Conservation (phyloP, 2,888 invertebrate species). For the Spodoptera littoralis region DNA sequence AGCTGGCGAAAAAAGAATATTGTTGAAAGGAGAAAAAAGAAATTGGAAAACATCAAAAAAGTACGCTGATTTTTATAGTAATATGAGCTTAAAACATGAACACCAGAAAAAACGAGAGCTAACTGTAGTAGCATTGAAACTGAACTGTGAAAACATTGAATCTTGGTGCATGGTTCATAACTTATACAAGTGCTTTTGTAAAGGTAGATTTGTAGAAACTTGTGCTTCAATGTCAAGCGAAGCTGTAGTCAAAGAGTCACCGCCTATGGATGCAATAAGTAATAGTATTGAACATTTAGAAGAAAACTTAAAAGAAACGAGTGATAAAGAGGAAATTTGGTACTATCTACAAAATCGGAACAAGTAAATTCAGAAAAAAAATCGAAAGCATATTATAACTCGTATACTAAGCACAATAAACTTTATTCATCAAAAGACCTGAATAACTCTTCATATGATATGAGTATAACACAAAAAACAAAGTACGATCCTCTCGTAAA, state of each 20-base stretch:
- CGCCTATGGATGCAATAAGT: slow-evolving; percentile 2
- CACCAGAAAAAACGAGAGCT: slow-evolving; percentile 59
- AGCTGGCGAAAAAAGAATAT: slow-evolving; percentile 90
- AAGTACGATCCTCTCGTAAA: slow-evolving; percentile 1
- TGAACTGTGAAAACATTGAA: slow-evolving; percentile 83
- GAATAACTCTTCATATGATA: slow-evolving; percentile 4
- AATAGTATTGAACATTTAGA: slow-evolving; percentile 18
- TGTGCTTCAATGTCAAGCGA: slow-evolving; percentile 15
- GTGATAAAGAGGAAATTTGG: slow-evolving; percentile 5
- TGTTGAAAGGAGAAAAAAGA: slow-evolving; percentile 89
- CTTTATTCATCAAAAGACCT: slow-evolving; percentile 10
- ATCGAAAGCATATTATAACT: slow-evolving; percentile 4
- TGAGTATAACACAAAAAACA: slow-evolving; percentile 3
- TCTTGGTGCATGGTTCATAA: slow-evolving; percentile 91
- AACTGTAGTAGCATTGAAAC: slow-evolving; percentile 65
- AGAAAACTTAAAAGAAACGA: slow-evolving; percentile 11
- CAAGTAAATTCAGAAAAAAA: slow-evolving; percentile 13
- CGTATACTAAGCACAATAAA: slow-evolving; percentile 16
- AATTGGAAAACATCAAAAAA: slow-evolving; percentile 90
- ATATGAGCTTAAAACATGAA: slow-evolving; percentile 66
- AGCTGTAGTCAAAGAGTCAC: slow-evolving; percentile 22
- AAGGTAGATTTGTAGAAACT: slow-evolving; percentile 76
- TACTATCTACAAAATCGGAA: slow-evolving; percentile 4
- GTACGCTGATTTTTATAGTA: slow-evolving; percentile 87
- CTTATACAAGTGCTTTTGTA: slow-evolving; percentile 91